These are phyloP conservation scores for Mycteria americana DNA, from an alignment of 2,797 vertebrate species.

Conservation along the genomic window DNA sequence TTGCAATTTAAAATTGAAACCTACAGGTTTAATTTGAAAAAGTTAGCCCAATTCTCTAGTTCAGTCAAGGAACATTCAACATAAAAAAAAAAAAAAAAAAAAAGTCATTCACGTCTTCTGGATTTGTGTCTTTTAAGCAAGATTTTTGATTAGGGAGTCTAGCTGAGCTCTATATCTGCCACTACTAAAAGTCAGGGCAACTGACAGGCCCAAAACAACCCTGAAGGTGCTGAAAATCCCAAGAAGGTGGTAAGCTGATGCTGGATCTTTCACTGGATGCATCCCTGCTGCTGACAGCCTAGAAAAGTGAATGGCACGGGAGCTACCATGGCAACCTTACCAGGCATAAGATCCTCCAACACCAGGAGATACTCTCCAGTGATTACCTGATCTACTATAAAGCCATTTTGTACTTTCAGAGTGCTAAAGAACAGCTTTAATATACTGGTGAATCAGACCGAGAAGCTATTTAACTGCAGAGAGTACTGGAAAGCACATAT, in stretches of 20 bases:
- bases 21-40: neutral
- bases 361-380: neutral
- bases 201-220: neutral
- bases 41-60: neutral
- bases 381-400: slow-evolving; percentile 4
- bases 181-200: neutral
- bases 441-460: neutral
- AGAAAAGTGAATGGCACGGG: neutral
- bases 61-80: neutral
- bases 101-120: fast-evolving
- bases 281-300: neutral
- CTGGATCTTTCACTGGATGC: neutral
- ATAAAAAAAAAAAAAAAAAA: neutral
- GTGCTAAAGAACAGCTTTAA: neutral
- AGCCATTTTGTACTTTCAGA: neutral
- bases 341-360: neutral
- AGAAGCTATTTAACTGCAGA: slow-evolving; percentile 13
- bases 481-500: neutral
- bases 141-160: neutral
- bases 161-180: neutral
- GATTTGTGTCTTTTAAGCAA: neutral
- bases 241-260: neutral
- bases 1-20: neutral
- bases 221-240: neutral
- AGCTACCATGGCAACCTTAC: neutral